These are phyloP conservation scores for Apolygus lucorum DNA, from an alignment of 1,140 invertebrate genomes.

Conservation along the genomic window DNA sequence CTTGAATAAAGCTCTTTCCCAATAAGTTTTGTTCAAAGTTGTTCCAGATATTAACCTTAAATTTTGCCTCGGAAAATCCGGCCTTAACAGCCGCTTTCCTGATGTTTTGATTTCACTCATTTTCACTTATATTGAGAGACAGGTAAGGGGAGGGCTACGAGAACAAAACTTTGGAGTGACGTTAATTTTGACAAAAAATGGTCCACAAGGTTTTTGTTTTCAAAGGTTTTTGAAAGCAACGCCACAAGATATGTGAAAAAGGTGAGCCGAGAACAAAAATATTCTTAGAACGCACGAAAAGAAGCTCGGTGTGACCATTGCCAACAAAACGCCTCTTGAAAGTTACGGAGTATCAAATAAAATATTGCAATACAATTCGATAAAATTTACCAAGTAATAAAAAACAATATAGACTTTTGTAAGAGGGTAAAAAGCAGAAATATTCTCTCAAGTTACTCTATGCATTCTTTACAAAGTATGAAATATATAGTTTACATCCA, in stretches of 20 bases:
- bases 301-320: not conserved
- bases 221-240: not conserved
- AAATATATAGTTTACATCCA: not conserved
- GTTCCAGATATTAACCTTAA: not conserved
- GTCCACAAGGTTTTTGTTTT: not conserved
- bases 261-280: not conserved
- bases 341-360: not conserved
- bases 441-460: not conserved
- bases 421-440: constrained; percentile 4
- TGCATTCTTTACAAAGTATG: not conserved
- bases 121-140: no score
- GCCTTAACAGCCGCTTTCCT: no score
- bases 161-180: no score
- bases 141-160: no score
- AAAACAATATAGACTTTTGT: constrained; percentile 13
- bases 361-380: not conserved
- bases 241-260: not conserved
- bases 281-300: no score
- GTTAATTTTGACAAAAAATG: no score
- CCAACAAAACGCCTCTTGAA: no score
- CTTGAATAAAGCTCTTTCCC: not conserved
- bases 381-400: not conserved
- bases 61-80: not conserved
- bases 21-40: not conserved
- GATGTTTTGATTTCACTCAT: no score